Evolutionary conservation across 2,797 vertebrate species (phyloP).

Genomic region (Myotis pilosus): DNA sequence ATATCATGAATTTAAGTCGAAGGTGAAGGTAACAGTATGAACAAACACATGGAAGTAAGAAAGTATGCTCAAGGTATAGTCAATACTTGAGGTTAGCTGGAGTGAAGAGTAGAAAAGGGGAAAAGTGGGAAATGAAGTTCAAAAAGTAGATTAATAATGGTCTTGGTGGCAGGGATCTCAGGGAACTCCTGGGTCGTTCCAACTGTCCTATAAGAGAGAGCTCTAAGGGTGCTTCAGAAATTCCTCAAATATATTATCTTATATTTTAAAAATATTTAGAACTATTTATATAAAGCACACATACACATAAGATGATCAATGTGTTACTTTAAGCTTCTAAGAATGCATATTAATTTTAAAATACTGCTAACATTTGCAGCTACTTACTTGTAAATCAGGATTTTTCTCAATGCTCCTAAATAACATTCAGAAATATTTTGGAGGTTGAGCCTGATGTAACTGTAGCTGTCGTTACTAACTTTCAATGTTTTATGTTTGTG

Average conservation of each 20-base stretch:
- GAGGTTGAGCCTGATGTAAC: neutral
- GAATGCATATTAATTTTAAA: slow-evolving; percentile 18
- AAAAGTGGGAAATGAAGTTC: neutral
- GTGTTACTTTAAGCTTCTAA: slow-evolving; percentile 17
- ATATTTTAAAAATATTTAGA: neutral
- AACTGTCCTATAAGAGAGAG: neutral
- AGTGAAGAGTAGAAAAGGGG: neutral
- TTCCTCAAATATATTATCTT: slow-evolving; percentile 3
- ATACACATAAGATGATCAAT: neutral
- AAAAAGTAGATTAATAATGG: neutral
- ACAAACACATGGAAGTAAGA: neutral
- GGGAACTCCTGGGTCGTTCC: neutral
- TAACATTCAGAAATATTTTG: slow-evolving; percentile 34
- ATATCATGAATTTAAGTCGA: slow-evolving; percentile 5
- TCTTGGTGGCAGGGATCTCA: neutral
- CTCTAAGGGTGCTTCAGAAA: neutral
- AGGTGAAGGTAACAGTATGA: neutral
- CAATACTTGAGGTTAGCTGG: neutral
- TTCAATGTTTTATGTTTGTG: slow-evolving; percentile 2
- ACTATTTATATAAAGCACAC: slow-evolving; percentile 21
- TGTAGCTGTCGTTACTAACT: slow-evolving; percentile 23
- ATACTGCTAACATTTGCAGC: neutral
- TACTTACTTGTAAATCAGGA: slow-evolving; percentile 30
- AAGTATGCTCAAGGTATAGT: neutral
- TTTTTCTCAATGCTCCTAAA: slow-evolving; percentile 10